Percentiles rank a stretch among this genome's conserved stretches.
Conservation (phyloP, 2,113 vertebrate genomes). For the Cettia cetti region DNA sequence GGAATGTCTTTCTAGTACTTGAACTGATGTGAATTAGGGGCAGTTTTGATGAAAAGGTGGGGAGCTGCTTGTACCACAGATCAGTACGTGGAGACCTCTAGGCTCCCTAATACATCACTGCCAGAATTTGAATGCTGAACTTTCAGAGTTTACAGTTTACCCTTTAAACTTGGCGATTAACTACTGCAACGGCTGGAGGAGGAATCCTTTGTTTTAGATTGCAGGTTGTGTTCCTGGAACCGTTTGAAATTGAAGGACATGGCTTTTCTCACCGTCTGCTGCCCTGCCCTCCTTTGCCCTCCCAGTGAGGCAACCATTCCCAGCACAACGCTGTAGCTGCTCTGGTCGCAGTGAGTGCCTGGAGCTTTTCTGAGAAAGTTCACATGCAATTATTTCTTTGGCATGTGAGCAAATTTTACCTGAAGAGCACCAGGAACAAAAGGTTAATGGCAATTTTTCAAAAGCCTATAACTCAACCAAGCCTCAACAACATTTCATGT, state of each 20-base stretch:
- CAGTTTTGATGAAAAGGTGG: background rate
- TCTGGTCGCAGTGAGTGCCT: background rate
- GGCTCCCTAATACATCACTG: background rate
- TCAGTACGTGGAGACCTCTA: background rate
- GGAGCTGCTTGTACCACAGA: background rate
- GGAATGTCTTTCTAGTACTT: background rate
- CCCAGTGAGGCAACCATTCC: background rate
- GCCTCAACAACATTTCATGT: background rate
- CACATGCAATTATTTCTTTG: background rate
- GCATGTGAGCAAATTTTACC: background rate
- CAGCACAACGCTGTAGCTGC: background rate
- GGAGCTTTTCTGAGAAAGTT: conserved; percentile 6
- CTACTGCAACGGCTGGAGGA: background rate
- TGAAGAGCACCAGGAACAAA: background rate
- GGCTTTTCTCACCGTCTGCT: background rate
- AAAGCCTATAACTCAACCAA: background rate
- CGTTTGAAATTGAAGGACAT: background rate
- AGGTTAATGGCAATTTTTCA: conserved; percentile 31
- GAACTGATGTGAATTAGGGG: background rate
- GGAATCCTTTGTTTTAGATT: background rate
- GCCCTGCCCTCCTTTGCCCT: background rate
- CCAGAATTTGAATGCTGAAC: background rate
- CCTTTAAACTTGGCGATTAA: background rate
- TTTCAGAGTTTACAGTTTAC: background rate
- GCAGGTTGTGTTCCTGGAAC: background rate